These are phyloP conservation scores for Caracal caracal DNA, from an alignment of 2,113 vertebrate species.

Conservation along the genomic window DNA sequence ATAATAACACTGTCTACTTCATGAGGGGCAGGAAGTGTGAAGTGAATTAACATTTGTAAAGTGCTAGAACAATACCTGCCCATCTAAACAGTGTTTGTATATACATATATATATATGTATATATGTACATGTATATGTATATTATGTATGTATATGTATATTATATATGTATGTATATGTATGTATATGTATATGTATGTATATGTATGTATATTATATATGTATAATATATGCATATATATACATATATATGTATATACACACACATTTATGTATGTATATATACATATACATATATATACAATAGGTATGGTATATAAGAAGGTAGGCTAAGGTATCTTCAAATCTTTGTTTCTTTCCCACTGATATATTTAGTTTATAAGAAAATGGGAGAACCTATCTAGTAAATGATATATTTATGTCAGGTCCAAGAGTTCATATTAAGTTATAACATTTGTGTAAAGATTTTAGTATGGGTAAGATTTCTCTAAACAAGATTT, in stretches of 20 bases:
- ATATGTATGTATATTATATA: no score
- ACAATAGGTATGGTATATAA: neutral
- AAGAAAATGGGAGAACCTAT: neutral
- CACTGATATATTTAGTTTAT: neutral
- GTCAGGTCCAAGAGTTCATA: neutral
- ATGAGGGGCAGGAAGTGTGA: neutral
- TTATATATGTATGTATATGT: neutral
- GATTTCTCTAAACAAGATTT: neutral
- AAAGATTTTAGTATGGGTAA: neutral
- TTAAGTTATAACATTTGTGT: neutral
- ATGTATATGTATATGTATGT: neutral
- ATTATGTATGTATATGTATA: no score
- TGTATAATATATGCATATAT: no score
- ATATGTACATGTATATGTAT: neutral
- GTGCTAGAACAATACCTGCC: neutral
- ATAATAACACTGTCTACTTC: neutral
- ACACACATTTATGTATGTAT: no score
- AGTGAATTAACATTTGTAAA: slow-evolving; percentile 11
- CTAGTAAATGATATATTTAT: neutral
- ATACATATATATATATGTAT: neutral
- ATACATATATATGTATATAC: neutral
- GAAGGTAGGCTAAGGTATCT: neutral
- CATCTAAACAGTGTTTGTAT: neutral
- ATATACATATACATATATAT: neutral
- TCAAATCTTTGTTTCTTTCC: slow-evolving; percentile 42